Percentiles rank a stretch among this genome's conserved stretches.
Conservation (phyloP, 2,113 vertebrate species). For the Pitta sordida region DNA sequence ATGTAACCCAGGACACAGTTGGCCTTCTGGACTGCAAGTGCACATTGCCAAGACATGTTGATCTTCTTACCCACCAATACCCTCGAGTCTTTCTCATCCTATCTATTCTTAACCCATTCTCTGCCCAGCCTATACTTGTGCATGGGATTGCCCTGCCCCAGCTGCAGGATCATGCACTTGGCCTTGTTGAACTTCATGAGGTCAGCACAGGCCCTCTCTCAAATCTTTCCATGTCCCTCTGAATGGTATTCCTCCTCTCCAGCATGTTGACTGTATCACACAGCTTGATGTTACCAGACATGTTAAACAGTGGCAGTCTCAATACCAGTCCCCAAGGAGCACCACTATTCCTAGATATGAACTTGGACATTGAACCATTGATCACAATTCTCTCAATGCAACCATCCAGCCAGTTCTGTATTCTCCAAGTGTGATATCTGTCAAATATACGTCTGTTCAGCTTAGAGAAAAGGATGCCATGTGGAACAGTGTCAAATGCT, state of each 20-base stretch:
- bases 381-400: background rate
- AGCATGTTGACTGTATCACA: background rate
- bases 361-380: background rate
- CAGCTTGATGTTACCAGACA: background rate
- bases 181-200: background rate
- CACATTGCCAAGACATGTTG: background rate
- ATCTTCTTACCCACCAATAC: background rate
- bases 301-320: background rate
- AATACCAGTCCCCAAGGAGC: background rate
- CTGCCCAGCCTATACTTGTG: background rate
- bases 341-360: background rate
- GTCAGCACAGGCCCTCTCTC: background rate
- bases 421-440: background rate
- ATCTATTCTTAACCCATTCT: background rate
- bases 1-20: accelerated
- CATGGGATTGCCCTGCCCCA: background rate
- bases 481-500: background rate
- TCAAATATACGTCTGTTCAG: background rate
- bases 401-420: background rate
- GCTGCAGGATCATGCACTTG: background rate
- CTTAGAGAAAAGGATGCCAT: background rate
- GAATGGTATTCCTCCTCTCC: background rate
- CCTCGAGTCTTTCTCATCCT: background rate
- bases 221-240: background rate
- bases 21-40: background rate